phyloP scores from a whole-genome alignment of 2,888 invertebrate species.

The Phalera bucephala region DNA sequence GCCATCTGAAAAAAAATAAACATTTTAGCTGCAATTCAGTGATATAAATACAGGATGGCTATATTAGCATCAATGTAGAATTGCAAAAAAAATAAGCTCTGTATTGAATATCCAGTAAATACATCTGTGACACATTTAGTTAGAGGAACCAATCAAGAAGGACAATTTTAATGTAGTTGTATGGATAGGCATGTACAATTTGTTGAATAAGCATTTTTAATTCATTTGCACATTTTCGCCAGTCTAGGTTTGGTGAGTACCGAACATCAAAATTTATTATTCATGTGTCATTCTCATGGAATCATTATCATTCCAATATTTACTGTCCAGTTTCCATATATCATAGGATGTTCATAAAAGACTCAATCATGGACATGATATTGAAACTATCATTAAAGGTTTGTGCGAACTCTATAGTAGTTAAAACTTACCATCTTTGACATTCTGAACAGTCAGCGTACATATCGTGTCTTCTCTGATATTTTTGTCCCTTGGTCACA shows the following conservation, averaged over 20 bases:
- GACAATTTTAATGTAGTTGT: too few species aligned
- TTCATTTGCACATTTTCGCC: too few species aligned
- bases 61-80: background rate
- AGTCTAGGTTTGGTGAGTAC: too few species aligned
- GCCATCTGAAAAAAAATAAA: constrained; percentile 19
- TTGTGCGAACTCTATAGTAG: constrained; percentile 3
- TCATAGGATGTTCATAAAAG: too few species aligned
- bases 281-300: too few species aligned
- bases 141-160: too few species aligned
- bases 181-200: background rate
- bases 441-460: background rate
- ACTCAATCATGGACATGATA: too few species aligned
- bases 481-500: constrained; percentile 27
- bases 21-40: background rate
- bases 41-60: background rate
- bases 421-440: constrained; percentile 5
- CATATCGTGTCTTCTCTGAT: constrained; percentile 8
- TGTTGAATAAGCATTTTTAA: too few species aligned
- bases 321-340: too few species aligned
- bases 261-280: too few species aligned
- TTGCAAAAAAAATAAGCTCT: background rate
- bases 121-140: too few species aligned
- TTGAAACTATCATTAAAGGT: background rate
- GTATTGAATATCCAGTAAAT: background rate
- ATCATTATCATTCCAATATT: too few species aligned